phyloP scores from a whole-genome alignment of 2,797 vertebrate genomes.

The Erpetoichthys calabaricus region DNA sequence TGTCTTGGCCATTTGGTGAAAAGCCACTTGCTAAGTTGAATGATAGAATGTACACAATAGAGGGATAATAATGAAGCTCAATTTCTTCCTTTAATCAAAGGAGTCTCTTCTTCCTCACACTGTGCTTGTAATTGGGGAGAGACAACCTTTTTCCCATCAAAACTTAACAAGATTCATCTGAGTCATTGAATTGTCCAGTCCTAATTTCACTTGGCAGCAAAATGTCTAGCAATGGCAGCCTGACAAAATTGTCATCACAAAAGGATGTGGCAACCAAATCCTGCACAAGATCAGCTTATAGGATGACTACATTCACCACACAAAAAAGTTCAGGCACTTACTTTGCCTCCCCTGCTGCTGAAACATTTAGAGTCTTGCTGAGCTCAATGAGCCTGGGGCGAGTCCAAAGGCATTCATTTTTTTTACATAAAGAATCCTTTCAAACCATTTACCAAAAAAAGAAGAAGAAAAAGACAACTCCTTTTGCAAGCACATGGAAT shows the following conservation, averaged over 20 bases:
- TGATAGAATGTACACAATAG: no score
- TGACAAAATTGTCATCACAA: not conserved
- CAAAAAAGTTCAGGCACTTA: not conserved
- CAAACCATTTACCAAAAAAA: not conserved
- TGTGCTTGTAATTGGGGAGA: no score
- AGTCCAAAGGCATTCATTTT: not conserved
- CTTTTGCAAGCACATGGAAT: no score
- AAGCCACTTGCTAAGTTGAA: no score
- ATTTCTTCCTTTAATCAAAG: no score
- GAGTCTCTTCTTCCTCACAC: no score
- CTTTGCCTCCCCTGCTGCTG: not conserved
- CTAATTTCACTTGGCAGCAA: not conserved
- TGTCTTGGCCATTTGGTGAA: no score
- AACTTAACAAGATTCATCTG: no score
- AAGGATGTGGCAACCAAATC: not conserved
- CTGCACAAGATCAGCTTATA: not conserved
- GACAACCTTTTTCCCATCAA: no score
- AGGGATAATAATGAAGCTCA: no score
- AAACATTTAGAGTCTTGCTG: not conserved
- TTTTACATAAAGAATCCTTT: constrained; percentile 1
- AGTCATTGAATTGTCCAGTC: no score
- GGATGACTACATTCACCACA: not conserved
- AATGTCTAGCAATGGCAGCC: not conserved
- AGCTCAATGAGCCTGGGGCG: constrained; percentile 6
- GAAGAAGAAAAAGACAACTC: no score